Evolutionary conservation across 2,113 vertebrate species (phyloP), one percentile per base, ranked within the genome.

Genomic region (Sebastes schlegelii): DNA sequence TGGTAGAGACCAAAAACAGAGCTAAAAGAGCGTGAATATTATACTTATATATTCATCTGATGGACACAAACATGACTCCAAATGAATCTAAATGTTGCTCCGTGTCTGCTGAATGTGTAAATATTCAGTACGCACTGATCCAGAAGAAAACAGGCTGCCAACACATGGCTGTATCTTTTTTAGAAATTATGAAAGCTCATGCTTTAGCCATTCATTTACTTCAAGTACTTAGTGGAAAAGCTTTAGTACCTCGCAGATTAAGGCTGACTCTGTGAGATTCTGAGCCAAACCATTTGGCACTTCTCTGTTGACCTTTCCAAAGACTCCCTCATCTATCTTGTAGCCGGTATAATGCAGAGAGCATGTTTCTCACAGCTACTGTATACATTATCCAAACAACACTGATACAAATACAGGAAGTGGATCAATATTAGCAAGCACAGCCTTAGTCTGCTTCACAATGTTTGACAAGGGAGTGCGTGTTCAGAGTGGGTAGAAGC

Each of bases 241-340:
- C 68, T 81, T 74, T 43, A 61, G 64, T 69, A 49, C 72, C 43
- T 55, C 16, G 0, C 62, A 75, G 76, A 85, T 91, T 52, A 62
- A 57, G 16, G 65, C 77, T 69, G 84, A 87, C 82, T 82, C 43
- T 16, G 21, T 63, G 23, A 61, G 26, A 80, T 34, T 61, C 76
- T 5, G 65, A 73, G 88, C 90, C 82, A 89, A 90, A 80, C 17
- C 62, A 7, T 91, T 86, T 92, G 87, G 80, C 88, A 83, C 5
- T 61, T 67, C 67, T 16, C 40, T 60, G 58, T 72, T 90, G 83
- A 83, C 81, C 82, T 85, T 77, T 88, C 46, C 65, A 66, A 21
- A 78, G 46, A 55, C 40, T 54, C 75, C 58, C 19, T 74, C 4
- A 45, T 86, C 52, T 48, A 4, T 84, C 48, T 80, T 77, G 17